A percentile compares a stretch with the other conserved stretches of the same genome.
Conservation (phyloP, 1,140 invertebrate species). For the Halesus radiatus region DNA sequence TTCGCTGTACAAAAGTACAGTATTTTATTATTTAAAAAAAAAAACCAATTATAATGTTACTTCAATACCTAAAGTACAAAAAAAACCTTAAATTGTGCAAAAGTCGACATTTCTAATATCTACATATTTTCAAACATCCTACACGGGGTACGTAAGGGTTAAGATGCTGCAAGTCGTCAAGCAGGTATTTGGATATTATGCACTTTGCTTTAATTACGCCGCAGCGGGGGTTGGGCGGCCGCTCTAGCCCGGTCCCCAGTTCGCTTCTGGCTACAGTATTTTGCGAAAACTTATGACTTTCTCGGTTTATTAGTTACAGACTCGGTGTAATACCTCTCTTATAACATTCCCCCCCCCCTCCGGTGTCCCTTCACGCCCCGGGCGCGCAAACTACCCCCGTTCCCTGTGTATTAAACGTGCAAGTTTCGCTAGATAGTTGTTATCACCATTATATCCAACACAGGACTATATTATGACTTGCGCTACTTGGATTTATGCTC, state of each 20-base stretch:
- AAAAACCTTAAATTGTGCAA: too few species aligned
- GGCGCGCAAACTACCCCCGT: background rate
- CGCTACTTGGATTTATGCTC: background rate
- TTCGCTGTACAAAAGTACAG: too few species aligned
- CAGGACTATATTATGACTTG: constrained; percentile 21
- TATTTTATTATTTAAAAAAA: too few species aligned
- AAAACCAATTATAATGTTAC: too few species aligned
- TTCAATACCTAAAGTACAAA: too few species aligned
- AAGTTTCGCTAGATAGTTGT: constrained; percentile 32
- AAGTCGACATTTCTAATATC: too few species aligned
- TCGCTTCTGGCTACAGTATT: constrained; percentile 14
- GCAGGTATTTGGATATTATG: too few species aligned
- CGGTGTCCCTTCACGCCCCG: background rate
- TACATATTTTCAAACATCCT: too few species aligned
- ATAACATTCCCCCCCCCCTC: background rate
- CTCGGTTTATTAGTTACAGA: constrained; percentile 42
- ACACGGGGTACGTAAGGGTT: too few species aligned
- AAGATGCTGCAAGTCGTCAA: too few species aligned
- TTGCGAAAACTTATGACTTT: constrained; percentile 37
- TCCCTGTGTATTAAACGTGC: constrained; percentile 17
- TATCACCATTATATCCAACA: constrained; percentile 22
- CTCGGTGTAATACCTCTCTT: constrained; percentile 31
- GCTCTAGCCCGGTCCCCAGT: background rate
- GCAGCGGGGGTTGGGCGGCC: background rate
- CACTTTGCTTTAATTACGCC: too few species aligned